A percentile compares a stretch with the other conserved stretches of the same genome.
Conservation (phyloP, 2,113 vertebrate species). For the Thermophis baileyi region DNA sequence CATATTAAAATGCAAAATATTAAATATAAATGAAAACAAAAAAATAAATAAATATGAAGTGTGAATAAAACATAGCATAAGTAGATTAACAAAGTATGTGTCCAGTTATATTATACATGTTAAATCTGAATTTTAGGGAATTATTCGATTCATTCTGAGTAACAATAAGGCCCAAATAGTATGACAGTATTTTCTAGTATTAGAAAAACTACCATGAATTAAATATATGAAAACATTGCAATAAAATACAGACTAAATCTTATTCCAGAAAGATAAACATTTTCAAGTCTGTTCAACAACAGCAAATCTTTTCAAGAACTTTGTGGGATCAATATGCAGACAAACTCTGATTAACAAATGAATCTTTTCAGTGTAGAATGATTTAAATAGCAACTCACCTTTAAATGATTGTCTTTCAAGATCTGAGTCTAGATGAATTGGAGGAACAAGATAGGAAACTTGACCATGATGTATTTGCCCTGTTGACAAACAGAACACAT, state of each 20-base stretch:
- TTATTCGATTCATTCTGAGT: neutral
- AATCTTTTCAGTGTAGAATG: neutral
- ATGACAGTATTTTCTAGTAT: neutral
- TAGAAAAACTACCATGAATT: neutral
- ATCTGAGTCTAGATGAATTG: conserved; percentile 74
- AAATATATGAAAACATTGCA: neutral
- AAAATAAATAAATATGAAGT: neutral
- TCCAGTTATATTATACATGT: neutral
- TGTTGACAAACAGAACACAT: conserved; percentile 63
- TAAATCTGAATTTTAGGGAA: neutral
- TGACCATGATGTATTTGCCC: conserved; percentile 77
- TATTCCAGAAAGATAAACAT: too few species aligned
- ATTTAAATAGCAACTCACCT: conserved; percentile 64
- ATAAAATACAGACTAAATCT: neutral
- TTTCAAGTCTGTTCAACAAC: neutral
- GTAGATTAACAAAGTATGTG: neutral
- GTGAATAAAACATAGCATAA: neutral
- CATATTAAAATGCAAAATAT: neutral
- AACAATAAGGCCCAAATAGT: neutral
- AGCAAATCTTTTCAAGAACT: neutral
- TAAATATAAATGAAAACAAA: neutral
- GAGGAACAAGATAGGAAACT: conserved; percentile 76
- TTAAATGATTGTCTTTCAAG: conserved; percentile 68
- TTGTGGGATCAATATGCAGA: neutral
- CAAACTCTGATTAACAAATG: neutral